Percentiles rank a stretch among this genome's conserved stretches.
phyloP scores from a whole-genome alignment of 2,888 invertebrate genomes.

The Ariolimax columbianus region DNA sequence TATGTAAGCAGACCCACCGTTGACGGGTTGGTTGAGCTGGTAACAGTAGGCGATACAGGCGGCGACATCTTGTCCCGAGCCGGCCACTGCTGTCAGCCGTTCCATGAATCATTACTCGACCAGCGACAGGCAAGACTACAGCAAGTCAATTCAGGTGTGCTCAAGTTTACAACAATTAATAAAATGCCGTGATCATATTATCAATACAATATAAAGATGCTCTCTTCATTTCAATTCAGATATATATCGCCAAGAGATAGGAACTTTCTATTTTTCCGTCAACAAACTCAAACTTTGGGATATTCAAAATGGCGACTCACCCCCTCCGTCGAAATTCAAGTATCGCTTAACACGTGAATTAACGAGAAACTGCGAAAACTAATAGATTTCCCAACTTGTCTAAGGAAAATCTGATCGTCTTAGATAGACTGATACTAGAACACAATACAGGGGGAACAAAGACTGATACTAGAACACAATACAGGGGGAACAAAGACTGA shows the following conservation, averaged over 20 bases:
- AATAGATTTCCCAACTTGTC: neutral
- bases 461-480: too few relatives aligned
- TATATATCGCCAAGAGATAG: neutral
- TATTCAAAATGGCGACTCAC: constrained; percentile 57
- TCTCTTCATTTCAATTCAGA: neutral
- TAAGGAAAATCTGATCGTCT: too few relatives aligned
- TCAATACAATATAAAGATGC: neutral
- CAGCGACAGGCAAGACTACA: constrained; percentile 16
- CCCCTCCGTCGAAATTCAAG: constrained; percentile 46
- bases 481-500: too few relatives aligned
- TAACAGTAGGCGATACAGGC: constrained; percentile 53
- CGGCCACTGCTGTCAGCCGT: constrained; percentile 55
- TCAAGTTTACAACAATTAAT: neutral
- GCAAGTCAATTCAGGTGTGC: neutral
- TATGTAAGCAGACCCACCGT: constrained; percentile 47
- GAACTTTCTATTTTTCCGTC: neutral
- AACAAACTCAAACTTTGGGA: constrained; percentile 12
- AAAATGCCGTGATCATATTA: neutral
- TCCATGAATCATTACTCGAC: constrained; percentile 56
- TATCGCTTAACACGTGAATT: neutral
- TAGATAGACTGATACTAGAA: too few relatives aligned
- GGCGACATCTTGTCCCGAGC: constrained; percentile 43
- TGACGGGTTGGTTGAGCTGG: constrained; percentile 51
- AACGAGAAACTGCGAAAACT: neutral
- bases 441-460: too few relatives aligned